These are phyloP conservation scores for Pleuronectes platessa DNA, from an alignment of 2,113 vertebrate genomes.

Conservation along the genomic window DNA sequence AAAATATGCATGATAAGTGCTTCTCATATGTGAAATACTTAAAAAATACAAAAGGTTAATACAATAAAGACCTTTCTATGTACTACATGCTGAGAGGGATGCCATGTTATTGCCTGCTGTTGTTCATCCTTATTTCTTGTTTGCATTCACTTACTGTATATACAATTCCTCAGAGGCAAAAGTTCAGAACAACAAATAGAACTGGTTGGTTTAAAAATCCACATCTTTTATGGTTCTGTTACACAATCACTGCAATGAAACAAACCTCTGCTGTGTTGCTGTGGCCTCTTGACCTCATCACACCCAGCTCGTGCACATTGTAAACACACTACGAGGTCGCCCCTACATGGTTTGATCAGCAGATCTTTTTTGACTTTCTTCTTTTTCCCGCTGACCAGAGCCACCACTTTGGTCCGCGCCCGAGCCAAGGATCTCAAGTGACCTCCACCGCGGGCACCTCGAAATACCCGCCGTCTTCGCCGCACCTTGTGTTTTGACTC, in stretches of 20 bases:
- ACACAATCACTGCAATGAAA: constrained; percentile 38
- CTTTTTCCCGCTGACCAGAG: constrained; percentile 44
- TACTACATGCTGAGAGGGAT: neutral
- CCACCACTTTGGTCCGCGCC: constrained; percentile 12
- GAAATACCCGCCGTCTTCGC: constrained; percentile 32
- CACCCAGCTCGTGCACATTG: constrained; percentile 9
- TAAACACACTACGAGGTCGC: constrained; percentile 32
- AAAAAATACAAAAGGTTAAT: neutral
- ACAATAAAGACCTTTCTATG: constrained; percentile 27
- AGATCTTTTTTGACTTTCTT: constrained; percentile 27
- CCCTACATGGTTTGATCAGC: constrained; percentile 35
- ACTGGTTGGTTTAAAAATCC: constrained; percentile 27
- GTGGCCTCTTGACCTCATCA: constrained; percentile 41
- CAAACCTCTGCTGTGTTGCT: constrained; percentile 12
- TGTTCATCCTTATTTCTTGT: constrained; percentile 3
- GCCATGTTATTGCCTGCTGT: neutral
- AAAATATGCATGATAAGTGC: constrained; percentile 5
- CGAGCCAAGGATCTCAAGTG: constrained; percentile 36
- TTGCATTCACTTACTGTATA: constrained; percentile 15
- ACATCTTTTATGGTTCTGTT: constrained; percentile 29
- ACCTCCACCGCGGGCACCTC: constrained; percentile 14
- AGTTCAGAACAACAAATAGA: constrained; percentile 32
- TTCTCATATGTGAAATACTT: constrained; percentile 3
- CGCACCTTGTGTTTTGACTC: constrained; percentile 35
- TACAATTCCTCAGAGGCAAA: constrained; percentile 7